phyloP scores from a whole-genome alignment of 2,113 vertebrate species.

The Pangasianodon gigas region DNA sequence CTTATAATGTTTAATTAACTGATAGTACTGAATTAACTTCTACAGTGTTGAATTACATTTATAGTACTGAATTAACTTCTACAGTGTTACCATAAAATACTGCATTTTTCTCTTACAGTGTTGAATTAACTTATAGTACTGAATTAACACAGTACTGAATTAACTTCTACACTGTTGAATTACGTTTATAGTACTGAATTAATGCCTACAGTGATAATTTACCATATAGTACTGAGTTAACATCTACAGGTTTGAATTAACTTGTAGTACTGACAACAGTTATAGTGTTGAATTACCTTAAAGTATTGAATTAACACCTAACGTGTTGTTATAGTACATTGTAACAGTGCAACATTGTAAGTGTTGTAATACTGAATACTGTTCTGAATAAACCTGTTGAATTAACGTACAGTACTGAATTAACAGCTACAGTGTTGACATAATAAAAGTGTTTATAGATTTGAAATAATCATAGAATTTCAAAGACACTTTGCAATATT shows the following conservation, averaged over 20 bases:
- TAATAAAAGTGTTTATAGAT: background rate
- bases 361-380: too few relatives aligned
- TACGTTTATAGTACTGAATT: too few relatives aligned
- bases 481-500: background rate
- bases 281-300: background rate
- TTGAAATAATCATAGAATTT: background rate
- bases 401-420: background rate
- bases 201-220: too few relatives aligned
- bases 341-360: background rate
- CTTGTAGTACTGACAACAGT: background rate
- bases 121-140: background rate
- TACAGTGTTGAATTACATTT: background rate
- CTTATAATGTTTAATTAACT: background rate
- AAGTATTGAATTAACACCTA: background rate
- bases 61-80: background rate
- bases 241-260: too few relatives aligned
- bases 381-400: too few relatives aligned
- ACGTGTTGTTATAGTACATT: background rate
- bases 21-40: too few relatives aligned
- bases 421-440: background rate
- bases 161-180: too few relatives aligned
- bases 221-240: too few relatives aligned
- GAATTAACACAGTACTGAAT: too few relatives aligned
- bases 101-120: too few relatives aligned
- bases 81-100: too few relatives aligned